Base-by-base conservation (phyloP, 2,113 vertebrate species). In the Marcusenius ussheri region DNA sequence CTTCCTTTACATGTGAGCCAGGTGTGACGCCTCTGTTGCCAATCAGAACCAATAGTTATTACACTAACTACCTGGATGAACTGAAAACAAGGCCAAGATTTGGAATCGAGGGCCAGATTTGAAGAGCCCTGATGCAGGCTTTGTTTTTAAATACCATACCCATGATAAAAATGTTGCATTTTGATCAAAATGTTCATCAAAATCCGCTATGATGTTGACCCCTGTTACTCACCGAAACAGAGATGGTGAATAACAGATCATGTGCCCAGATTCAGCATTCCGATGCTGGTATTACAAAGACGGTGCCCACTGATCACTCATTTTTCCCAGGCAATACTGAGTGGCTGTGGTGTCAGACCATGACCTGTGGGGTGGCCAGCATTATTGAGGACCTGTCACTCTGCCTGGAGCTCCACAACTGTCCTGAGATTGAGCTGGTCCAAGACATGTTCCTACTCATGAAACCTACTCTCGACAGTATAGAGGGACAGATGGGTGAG, bases 301-400 rank as follows among this genome's bases (percentile, higher is more conserved):
- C 8, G 4, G 70, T 53, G 49, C 17, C 17, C 13, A 83, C 1
- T 0, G 19, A 35, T 35, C 15, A 21, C 21, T 46, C 7, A 47
- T 89, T 49, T 80, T 87, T 90, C 8, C 10, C 92, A 98, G 98
- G 96, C 42, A 97, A 91, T 62, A 93, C 95, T 89, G 95, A 94
- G 90, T 98, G 97, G 97, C 94, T 98, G 62, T 95, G 91, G 89
- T 96, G 95, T 92, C 95, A 96, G 92, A 94, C 86, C 5, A 24
- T 93, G 6, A 93, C 94, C 0, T 95, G 93, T 83, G 96, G 97
- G 4, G 91, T 95, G 0, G 93, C 94, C 83, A 91, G 92, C 8
- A 91, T 95, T 74, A 94, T 96, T 85, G 94, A 94, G 0, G 97
- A 97, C 91, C 95, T 97, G 89, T 95, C 95, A 90, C 92, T 94